Evolutionary conservation across 2,797 vertebrate species (phyloP), one percentile per base, ranked within the genome.

Genomic region (Masticophis lateralis): DNA sequence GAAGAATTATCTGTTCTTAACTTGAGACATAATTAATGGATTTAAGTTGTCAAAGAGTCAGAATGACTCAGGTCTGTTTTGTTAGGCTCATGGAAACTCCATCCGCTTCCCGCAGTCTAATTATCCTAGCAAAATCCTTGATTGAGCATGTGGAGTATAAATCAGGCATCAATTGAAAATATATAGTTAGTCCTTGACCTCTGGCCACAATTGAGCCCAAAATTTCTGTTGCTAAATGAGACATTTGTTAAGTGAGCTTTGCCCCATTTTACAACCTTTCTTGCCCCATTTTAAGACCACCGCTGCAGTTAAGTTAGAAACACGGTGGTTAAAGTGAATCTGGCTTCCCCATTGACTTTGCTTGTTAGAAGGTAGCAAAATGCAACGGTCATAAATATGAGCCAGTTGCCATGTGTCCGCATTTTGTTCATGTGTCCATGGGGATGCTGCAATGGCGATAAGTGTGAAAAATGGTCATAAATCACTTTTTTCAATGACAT

Each of bases 381-480:
- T 3, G 66, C 32, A 9, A 74, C 32, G 2, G 32, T 74, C 16
- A 4, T 37, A 74, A 18, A 74, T 74, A 74, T 18, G 69, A 74
- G 69, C 16, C n/a, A n/a, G 1, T 37, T 74, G 66, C n/a, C n/a
- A 74, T 18, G 6, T 0, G 7, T 3, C 14, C 2, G 2, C 14
- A 74, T 20, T 74, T 74, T 7, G 14, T 8, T 32, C 28, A 7
- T 0, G 0, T 74, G 66, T 37, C 16, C 0, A 0, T n/a, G 7
- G n/a, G 14, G 66, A 32, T n/a, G 66, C 66, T 32, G 14, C 14
- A 18, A 32, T 5, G 66, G 66, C 7, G 1, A 6, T 18, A 74
- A 74, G 16, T 74, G 2, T 74, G 69, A 74, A 74, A 37, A 74
- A 18, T 18, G 0, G 16, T 37, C 69, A 8, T 18, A 20, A 37